Percentiles rank a stretch among this genome's conserved stretches.
phyloP scores from a whole-genome alignment of 2,797 vertebrate species.

The Percopsis omiscomaycus region DNA sequence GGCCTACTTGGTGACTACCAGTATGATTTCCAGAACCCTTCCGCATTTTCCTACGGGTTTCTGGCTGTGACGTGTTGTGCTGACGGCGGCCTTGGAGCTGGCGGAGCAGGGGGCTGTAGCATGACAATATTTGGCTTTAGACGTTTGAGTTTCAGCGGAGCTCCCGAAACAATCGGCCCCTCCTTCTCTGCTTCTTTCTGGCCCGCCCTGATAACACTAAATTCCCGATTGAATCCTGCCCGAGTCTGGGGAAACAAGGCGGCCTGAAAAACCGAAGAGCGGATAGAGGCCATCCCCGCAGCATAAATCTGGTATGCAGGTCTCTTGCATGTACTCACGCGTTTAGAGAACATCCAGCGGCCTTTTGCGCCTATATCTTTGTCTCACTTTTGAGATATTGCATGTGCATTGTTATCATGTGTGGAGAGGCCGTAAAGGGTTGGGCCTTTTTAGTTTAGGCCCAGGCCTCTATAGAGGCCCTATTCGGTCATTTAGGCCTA shows the following conservation, averaged over 20 bases:
- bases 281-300: constrained; percentile 78
- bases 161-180: constrained; percentile 86
- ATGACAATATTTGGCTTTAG: constrained; percentile 73
- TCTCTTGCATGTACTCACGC: constrained; percentile 17
- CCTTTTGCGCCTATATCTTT: constrained; percentile 22
- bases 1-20: constrained; percentile 68
- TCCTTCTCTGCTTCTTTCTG: constrained; percentile 85
- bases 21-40: constrained; percentile 80
- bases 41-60: constrained; percentile 93
- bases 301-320: constrained; percentile 73
- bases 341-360: constrained; percentile 28
- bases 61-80: constrained; percentile 94
- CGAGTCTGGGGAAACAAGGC: constrained; percentile 81
- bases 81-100: constrained; percentile 91
- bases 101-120: constrained; percentile 90
- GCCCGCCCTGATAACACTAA: constrained; percentile 84
- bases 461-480: constrained; percentile 69
- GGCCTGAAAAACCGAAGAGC: constrained; percentile 75
- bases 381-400: constrained; percentile 32
- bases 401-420: constrained; percentile 50
- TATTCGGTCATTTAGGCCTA: constrained; percentile 54
- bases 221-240: constrained; percentile 82
- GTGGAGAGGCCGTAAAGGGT: constrained; percentile 66
- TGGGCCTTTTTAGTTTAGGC: constrained; percentile 72
- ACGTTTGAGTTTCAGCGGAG: constrained; percentile 75